Percentiles rank a stretch among this genome's conserved stretches.
Conservation (phyloP, 2,113 vertebrate genomes). For the Paratilapia polleni region DNA sequence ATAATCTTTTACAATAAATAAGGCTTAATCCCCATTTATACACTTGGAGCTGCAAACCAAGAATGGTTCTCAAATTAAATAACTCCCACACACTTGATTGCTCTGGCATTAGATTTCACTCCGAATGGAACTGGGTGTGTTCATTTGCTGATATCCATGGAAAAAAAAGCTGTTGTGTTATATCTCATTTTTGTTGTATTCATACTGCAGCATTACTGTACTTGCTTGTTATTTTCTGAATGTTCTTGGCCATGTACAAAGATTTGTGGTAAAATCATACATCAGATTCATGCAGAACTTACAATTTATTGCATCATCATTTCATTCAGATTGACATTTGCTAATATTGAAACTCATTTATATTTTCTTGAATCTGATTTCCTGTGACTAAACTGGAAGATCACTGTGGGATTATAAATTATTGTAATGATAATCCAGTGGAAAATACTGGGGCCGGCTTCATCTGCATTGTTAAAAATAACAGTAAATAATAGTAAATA, state of each 20-base stretch:
- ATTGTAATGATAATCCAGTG: background rate
- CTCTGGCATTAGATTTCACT: background rate
- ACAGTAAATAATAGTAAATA: no score
- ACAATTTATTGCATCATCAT: background rate
- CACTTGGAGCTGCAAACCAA: background rate
- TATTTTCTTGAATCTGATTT: constrained; percentile 1
- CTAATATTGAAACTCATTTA: background rate
- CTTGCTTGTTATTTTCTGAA: constrained; percentile 6
- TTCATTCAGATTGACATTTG: background rate
- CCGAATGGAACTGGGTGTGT: background rate
- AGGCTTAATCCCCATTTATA: background rate
- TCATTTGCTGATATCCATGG: background rate
- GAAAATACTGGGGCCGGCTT: background rate
- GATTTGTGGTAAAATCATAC: background rate
- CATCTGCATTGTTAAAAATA: background rate
- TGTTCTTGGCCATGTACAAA: background rate
- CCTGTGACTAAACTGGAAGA: constrained; percentile 4
- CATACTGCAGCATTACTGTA: no score
- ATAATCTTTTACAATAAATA: background rate
- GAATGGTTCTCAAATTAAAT: background rate
- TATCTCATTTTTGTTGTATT: background rate
- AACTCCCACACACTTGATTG: background rate
- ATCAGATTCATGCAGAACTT: background rate
- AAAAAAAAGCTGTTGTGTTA: background rate
- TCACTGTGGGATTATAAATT: background rate